Evolutionary conservation across 2,888 invertebrate species (phyloP), one percentile per base, ranked within the genome.

Genomic region (Tetranychus truncatus): DNA sequence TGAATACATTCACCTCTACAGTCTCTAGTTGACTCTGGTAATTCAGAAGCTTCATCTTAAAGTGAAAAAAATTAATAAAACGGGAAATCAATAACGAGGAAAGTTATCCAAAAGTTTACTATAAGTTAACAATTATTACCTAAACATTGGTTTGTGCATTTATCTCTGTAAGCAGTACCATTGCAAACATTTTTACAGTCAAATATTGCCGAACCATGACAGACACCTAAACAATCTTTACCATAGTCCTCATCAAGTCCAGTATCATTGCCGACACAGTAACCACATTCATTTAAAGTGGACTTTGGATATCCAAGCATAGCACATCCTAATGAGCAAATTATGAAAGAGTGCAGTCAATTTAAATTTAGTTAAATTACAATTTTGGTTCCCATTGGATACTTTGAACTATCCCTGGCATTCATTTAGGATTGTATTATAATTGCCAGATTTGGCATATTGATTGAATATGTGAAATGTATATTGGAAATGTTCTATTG

Each of bases 171-270:
- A 6, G 80, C 78, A 6, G 55, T 71, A 20, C 80, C 80, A 34
- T 76, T 77, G 71, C 80, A 80, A 6, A 77, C 76, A 6, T 78
- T 79, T n/a, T 72, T 75, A 55, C 80, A 80, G 75, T 80, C 80
- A 4, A 76, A 11, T 2, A 74, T 72, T 4, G 76, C 71, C 1
- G 75, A 46, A 9, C 79, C 79, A 6, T 77, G 78, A 45, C 80
- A 80, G 1, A 73, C 66, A 18, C 78, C 78, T 20, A 21, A 55
- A 73, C 80, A 80, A 74, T 80, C 80, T 73, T 76, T 75, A 8
- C 78, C 80, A 74, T 77, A 80, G 66, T 79, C 77, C 1, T 55
- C 20, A 6, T 76, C 73, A 11, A 80, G 78, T 11, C 76, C 78
- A 1, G 80, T 80, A 55, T 44, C 74, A 2, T 78, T 79, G 0